Evolutionary conservation across 2,113 vertebrate genomes (phyloP).

Genomic region (Sebastes fasciatus): DNA sequence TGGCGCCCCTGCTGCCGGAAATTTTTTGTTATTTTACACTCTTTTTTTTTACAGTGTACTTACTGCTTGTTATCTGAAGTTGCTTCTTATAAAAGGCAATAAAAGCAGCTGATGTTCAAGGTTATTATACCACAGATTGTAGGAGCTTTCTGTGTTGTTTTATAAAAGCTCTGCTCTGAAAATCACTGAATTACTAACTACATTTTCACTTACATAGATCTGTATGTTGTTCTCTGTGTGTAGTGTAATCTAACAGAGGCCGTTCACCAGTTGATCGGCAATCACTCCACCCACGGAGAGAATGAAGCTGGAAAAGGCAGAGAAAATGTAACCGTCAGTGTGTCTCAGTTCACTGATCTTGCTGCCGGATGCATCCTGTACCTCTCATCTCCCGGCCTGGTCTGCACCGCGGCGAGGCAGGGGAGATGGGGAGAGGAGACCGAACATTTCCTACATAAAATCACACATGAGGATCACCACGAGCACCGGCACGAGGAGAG

Average conservation of each 20-base stretch:
- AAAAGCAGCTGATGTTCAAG: not conserved
- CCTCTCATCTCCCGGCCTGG: constrained; percentile 67
- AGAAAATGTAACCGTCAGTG: constrained; percentile 14
- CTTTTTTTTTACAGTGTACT: no score
- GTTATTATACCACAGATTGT: not conserved
- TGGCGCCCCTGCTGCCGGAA: no score
- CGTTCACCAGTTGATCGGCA: constrained; percentile 75
- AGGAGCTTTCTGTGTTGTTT: not conserved
- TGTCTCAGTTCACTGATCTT: constrained; percentile 71
- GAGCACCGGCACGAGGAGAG: not conserved
- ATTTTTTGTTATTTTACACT: no score
- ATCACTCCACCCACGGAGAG: constrained; percentile 6
- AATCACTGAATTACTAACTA: not conserved
- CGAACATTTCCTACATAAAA: constrained; percentile 64
- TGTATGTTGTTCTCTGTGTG: constrained; percentile 18
- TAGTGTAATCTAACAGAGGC: constrained; percentile 69
- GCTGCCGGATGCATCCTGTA: constrained; percentile 73
- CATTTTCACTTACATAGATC: not conserved
- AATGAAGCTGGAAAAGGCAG: not conserved
- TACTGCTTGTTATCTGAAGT: not conserved
- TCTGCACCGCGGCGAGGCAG: constrained; percentile 54
- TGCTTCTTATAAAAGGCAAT: not conserved
- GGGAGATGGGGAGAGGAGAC: constrained; percentile 74
- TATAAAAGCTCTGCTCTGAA: not conserved
- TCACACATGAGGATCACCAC: constrained; percentile 39